A percentile compares a stretch with the other conserved stretches of the same genome.
Evolutionary conservation across 2,888 invertebrate species (phyloP).

Genomic region (Sphaeridia pumilis): DNA sequence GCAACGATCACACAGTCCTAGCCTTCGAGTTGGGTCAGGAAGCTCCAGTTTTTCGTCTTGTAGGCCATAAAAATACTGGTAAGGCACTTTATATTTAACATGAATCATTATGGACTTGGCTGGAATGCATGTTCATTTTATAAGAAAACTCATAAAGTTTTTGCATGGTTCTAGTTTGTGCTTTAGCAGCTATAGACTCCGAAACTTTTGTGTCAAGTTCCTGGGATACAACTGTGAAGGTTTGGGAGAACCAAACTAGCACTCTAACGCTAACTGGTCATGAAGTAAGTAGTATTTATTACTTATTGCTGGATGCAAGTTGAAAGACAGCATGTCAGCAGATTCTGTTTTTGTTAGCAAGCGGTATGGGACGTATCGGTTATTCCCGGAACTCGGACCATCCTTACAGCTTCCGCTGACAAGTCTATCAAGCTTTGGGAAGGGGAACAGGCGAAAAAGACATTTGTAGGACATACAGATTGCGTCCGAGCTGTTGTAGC

Average conservation of each 20-base stretch:
- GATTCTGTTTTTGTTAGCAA: no score
- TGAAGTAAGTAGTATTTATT: constrained; percentile 40
- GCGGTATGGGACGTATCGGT: constrained; percentile 65
- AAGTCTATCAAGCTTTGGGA: constrained; percentile 77
- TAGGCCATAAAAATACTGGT: constrained; percentile 67
- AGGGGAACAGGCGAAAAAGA: constrained; percentile 50
- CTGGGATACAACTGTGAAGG: constrained; percentile 80
- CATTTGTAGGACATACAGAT: constrained; percentile 67
- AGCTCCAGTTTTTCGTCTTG: constrained; percentile 54
- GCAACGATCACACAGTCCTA: constrained; percentile 74
- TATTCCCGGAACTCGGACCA: constrained; percentile 39
- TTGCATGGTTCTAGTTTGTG: no score
- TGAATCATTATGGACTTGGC: no score
- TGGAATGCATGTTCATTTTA: no score
- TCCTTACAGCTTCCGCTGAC: constrained; percentile 86
- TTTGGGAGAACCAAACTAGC: constrained; percentile 57
- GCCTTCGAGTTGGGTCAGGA: constrained; percentile 61
- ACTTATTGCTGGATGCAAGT: no score
- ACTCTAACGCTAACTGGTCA: constrained; percentile 55
- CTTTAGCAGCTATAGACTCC: no score
- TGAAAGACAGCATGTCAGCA: no score
- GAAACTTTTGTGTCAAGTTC: constrained; percentile 81
- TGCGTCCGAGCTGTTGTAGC: constrained; percentile 73
- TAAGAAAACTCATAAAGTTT: no score
- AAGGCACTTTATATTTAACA: no score